Evolutionary conservation across 2,113 vertebrate species (phyloP).

Genomic region (Albula glossodonta): DNA sequence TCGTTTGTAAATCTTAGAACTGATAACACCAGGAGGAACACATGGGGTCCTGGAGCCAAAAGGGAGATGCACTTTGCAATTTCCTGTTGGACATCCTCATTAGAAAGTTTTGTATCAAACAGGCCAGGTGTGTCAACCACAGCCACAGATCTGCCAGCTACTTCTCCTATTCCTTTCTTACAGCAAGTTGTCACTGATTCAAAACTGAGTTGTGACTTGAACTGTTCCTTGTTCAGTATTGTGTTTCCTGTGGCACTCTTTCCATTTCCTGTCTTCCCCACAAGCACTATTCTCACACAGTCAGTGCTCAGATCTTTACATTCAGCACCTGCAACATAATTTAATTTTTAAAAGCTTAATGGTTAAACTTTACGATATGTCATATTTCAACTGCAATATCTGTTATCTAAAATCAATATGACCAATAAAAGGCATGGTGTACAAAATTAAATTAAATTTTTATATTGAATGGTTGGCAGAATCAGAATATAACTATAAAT

Average conservation of each 20-base stretch:
- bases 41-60: conserved; percentile 40
- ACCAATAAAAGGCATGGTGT: too few species aligned
- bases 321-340: not conserved
- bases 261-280: conserved; percentile 21
- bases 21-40: conserved; percentile 37
- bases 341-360: too few species aligned
- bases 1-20: conserved; percentile 28
- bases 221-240: conserved; percentile 14
- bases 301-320: conserved; percentile 20
- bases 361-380: too few species aligned
- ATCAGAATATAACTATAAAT: too few species aligned
- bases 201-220: conserved; percentile 21
- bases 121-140: conserved; percentile 37
- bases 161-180: not conserved
- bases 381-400: too few species aligned
- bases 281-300: not conserved
- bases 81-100: not conserved
- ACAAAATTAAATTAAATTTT: too few species aligned
- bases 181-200: conserved; percentile 10
- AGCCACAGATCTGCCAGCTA: not conserved
- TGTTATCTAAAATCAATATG: too few species aligned
- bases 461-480: too few species aligned
- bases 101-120: not conserved
- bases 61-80: conserved; percentile 17
- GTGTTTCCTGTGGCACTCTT: conserved; percentile 29